Base-by-base conservation (phyloP, 2,888 invertebrate genomes). In the Adineta ricciae region DNA sequence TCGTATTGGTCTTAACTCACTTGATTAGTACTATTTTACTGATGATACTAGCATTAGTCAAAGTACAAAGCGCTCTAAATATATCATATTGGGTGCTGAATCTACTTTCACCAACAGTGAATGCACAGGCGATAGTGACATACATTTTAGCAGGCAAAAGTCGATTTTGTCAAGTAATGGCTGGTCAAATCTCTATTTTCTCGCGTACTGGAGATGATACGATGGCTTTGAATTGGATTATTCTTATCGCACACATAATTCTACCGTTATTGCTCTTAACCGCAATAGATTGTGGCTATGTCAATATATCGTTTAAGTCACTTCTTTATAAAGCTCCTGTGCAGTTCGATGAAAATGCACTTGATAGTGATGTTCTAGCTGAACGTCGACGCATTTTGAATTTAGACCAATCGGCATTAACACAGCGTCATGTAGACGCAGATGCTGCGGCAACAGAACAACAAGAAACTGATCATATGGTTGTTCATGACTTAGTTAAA, bases 321-420 rank as follows among this genome's bases (percentile, higher is more conserved):
- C 36, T 54, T 54, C n/a, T 4, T 64, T 5, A 5, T 7, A 64
- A 3, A 16, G 7, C 32, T 32, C 7, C 19, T 36, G 7, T 11
- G 14, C 1, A n/a, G n/a, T 64, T 64, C 14, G 19, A 64, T 64
- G 64, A 64, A 64, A 32, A 27, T 27, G 19, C 19, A 16, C 38
- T 78, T 78, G 78, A 78, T 41, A n/a, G 41, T 41, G 78, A 78
- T 41, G 78, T 78, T 38, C 14, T 78, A 41, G n/a, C 78, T 36
- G 78, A 78, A 41, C 38, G 78, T n/a, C 78, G 41, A 3, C 78
- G 78, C 5, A n/a, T 78, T n/a, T 78, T 78, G 41, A n/a, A 2
- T 41, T 9, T 11, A 78, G 19, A 64, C 16, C 32, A 32, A 32
- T 36, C 19, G 32, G 16, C 32, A 36, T 5, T 19, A 14, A 64